phyloP scores from a whole-genome alignment of 1,140 invertebrate genomes.

The Rhynchophorus ferrugineus region DNA sequence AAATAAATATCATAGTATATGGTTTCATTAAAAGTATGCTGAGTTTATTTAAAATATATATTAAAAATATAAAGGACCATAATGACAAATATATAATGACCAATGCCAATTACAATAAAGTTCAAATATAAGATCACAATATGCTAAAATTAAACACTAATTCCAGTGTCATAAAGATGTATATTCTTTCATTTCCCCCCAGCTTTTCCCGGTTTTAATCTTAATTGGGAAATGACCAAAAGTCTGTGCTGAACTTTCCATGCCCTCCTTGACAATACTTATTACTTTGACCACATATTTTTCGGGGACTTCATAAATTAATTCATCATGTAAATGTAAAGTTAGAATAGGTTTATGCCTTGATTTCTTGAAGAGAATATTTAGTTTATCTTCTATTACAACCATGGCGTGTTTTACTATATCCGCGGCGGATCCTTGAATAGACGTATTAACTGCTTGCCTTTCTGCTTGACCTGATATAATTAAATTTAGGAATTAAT shows the following conservation, averaged over 20 bases:
- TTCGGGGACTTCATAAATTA: constrained; percentile 82
- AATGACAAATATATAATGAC: no score
- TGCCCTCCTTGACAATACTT: constrained; percentile 61
- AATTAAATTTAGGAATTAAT: neutral
- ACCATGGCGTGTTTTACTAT: constrained; percentile 88
- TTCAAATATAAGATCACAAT: no score
- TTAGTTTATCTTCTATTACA: constrained; percentile 56
- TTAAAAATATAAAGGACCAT: no score
- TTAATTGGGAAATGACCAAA: constrained; percentile 79
- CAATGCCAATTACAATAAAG: no score
- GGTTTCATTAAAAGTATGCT: no score
- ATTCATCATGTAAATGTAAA: constrained; percentile 92
- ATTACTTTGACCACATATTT: constrained; percentile 54
- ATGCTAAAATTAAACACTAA: no score
- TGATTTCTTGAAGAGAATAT: constrained; percentile 34
- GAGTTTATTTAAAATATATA: no score
- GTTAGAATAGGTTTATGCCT: constrained; percentile 55
- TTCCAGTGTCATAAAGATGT: no score
- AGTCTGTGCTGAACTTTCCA: constrained; percentile 72
- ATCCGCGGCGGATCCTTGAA: constrained; percentile 95
- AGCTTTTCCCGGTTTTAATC: constrained; percentile 70
- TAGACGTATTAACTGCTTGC: constrained; percentile 89
- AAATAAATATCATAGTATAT: no score
- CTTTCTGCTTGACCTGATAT: constrained; percentile 76
- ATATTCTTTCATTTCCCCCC: constrained; percentile 57